Base-by-base conservation (phyloP, 2,113 vertebrate genomes). In the Sinosuthora webbiana region DNA sequence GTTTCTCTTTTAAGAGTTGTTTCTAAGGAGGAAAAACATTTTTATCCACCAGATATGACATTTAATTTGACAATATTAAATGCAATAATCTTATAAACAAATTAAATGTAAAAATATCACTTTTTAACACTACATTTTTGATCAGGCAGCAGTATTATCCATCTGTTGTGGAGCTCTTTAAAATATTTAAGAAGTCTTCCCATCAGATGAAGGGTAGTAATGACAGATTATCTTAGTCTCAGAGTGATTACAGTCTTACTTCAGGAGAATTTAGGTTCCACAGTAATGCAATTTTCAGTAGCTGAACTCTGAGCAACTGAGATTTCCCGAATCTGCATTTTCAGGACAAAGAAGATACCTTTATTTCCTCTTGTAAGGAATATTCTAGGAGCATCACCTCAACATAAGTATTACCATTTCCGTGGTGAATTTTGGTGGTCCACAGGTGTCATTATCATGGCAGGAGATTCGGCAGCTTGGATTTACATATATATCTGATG, bases 171-270 rank as follows among this genome's bases (percentile, higher is more conserved):
- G 67, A 94, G 41, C 56, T 83, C 37, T 92, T 90, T 71, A 83
- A 91, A 90, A 83, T 86, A 84, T 73, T 93, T 90, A 82, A 88
- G 60, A 94, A 90, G 4, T 80, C 77, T 90, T 96, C 59, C n/a
- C 30, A 62, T 90, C 45, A 90, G 70, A 83, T 52, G 49, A 85
- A 92, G 77, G 42, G 21, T 28, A 85, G 27, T 88, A 83, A 83
- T 68, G 65, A 69, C 55, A 81, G 87, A 95, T 42, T 87, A 41
- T 37, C 24, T 65, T 69, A 64, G 42, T 62, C 33, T 77, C 68
- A 50, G 13, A 57, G 28, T 69, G 19, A 83, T 30, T 68, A 59
- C 7, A 44, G 39, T 41, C 16, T 33, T 82, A 86, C 16, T 80
- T 80, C 18, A 83, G 53, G 23, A 69, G 33, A 79, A 87, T 76